Evolutionary conservation across 2,888 invertebrate genomes (phyloP), one percentile per base, ranked within the genome.

Genomic region (Pedicia rivosa): DNA sequence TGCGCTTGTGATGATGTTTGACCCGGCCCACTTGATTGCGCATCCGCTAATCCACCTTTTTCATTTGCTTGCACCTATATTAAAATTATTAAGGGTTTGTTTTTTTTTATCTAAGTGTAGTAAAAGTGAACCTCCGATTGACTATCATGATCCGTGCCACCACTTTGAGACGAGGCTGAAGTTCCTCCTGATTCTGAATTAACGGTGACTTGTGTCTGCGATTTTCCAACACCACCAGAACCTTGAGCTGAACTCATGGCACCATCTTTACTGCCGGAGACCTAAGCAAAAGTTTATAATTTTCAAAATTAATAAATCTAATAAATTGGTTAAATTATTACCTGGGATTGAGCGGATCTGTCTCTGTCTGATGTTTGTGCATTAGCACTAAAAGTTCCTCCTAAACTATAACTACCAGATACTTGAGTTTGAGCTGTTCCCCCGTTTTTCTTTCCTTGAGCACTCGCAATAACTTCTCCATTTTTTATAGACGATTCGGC

Each of bases 1-100:
- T 87, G 86, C 3, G 87, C 86, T 63, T 87, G 86, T 22, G 84
- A 86, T 1, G 82, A 83, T 2, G 86, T 84, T 48, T 77, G 79
- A 4, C 84, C 86, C 3, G 80, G 78, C 1, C 84, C 86, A 49
- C 75, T 76, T 1, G 86, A 80, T 63, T 86, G 84, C 1, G 86
- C 81, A 54, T 86, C 84, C 2, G 86, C 83, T 65, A 83, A 70
- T 4, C 86, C 86, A 13, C 87, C 86, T 57, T 77, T 79, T 20
- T 74, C 69, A 43, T 80, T 78, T 3, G 83, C 84, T 62, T 82
- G 78, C 1, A 86, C 81, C 65, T 81, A 74, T 4, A 76, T 72
- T 52, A 75, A 76, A 26, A 14, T 1, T 14, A 14, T 14, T 19
- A 22, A 13, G 10, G 17, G 30, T 3, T 12, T 32, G 5, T 24